Conservation (phyloP, 2,113 vertebrate species). For the Phoxinus phoxinus region DNA sequence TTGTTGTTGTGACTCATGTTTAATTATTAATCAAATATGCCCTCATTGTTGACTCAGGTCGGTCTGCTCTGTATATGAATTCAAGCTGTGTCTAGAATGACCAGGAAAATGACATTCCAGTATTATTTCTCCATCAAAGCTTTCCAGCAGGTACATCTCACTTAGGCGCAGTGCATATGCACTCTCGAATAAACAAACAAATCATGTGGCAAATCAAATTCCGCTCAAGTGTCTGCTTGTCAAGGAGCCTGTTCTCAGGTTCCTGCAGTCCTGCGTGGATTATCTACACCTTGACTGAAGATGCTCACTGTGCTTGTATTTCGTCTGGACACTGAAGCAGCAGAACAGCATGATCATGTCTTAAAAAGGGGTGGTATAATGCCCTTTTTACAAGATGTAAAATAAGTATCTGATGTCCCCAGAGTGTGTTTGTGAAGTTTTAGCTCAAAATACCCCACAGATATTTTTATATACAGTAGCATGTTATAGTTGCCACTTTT, state of each 20-base stretch:
- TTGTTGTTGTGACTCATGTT: background rate
- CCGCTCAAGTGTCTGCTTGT: slow-evolving; percentile 3
- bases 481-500: no score
- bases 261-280: background rate
- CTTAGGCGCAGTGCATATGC: background rate
- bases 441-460: no score
- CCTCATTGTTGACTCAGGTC: background rate
- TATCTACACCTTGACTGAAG: background rate
- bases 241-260: background rate
- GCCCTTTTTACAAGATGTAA: no score
- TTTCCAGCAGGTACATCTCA: background rate
- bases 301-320: background rate
- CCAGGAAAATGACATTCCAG: background rate
- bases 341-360: background rate
- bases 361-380: no score
- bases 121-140: slow-evolving; percentile 22
- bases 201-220: slow-evolving; percentile 32
- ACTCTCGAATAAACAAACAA: slow-evolving; percentile 23
- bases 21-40: background rate
- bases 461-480: no score
- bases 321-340: background rate
- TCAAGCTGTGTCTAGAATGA: background rate
- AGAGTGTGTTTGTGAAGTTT: no score
- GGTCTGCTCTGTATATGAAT: background rate
- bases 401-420: no score